phyloP scores from a whole-genome alignment of 2,797 vertebrate species.

The Rhabdomys pumilio region DNA sequence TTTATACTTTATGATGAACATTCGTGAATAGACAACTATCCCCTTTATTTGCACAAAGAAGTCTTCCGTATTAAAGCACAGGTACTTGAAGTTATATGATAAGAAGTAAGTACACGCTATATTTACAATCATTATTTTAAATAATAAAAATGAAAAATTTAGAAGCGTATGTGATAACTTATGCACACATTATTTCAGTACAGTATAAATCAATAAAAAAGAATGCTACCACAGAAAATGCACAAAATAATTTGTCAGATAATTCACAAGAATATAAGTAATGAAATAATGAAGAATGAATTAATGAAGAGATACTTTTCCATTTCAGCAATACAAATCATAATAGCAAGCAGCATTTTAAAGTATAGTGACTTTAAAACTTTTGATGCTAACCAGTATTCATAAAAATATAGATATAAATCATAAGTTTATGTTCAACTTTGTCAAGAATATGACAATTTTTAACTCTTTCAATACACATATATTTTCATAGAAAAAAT shows the following conservation, averaged over 20 bases:
- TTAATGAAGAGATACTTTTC: constrained; percentile 35
- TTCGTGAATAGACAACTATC: constrained; percentile 22
- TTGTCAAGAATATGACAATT: neutral
- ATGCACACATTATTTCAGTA: constrained; percentile 18
- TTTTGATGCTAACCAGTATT: neutral
- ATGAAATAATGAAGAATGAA: neutral
- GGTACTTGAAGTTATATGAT: constrained; percentile 2
- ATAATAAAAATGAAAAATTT: constrained; percentile 32
- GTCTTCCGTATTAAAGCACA: constrained; percentile 16
- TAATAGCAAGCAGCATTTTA: constrained; percentile 53
- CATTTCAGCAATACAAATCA: constrained; percentile 28
- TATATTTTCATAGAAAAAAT: too few species aligned
- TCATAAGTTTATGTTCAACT: constrained; percentile 9
- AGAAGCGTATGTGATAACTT: neutral
- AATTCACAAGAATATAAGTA: constrained; percentile 36
- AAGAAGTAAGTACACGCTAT: constrained; percentile 28
- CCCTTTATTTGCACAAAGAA: neutral
- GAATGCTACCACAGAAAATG: neutral
- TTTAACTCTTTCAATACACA: too few species aligned
- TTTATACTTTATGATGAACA: constrained; percentile 8
- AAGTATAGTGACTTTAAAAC: constrained; percentile 43
- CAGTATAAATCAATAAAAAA: constrained; percentile 32
- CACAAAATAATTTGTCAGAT: neutral
- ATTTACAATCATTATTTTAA: constrained; percentile 3
- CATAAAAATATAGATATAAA: constrained; percentile 12